These are phyloP conservation scores for Tachystola acroxantha DNA, from an alignment of 2,888 invertebrate species.

Conservation along the genomic window DNA sequence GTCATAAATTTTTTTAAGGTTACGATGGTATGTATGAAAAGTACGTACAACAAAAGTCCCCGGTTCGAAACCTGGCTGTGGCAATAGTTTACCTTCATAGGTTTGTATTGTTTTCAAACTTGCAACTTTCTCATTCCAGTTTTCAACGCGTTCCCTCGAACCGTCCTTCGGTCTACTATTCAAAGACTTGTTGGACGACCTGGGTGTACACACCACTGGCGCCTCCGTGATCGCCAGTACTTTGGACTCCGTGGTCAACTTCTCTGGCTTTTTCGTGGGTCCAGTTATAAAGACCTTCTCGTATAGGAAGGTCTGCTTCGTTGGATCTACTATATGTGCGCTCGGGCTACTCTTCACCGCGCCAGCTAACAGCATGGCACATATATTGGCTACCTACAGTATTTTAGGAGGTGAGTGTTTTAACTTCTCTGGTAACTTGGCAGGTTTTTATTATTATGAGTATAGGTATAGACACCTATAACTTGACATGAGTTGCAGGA, in stretches of 20 bases:
- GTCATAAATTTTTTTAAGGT: too few species aligned
- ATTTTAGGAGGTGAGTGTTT: slow-evolving; percentile 82
- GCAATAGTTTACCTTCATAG: too few species aligned
- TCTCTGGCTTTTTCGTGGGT: slow-evolving; percentile 87
- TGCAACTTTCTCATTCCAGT: slow-evolving; percentile 67
- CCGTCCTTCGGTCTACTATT: slow-evolving; percentile 90
- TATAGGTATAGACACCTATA: too few species aligned
- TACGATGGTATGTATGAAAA: too few species aligned
- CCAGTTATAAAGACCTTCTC: slow-evolving; percentile 87
- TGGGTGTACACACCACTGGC: slow-evolving; percentile 86
- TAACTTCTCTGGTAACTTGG: too few species aligned
- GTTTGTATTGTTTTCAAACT: background rate
- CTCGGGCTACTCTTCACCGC: slow-evolving; percentile 83
- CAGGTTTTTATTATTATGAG: too few species aligned
- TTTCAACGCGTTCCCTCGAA: slow-evolving; percentile 88
- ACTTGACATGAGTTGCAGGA: too few species aligned
- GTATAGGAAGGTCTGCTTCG: slow-evolving; percentile 83
- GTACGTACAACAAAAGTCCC: too few species aligned
- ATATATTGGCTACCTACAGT: slow-evolving; percentile 85
- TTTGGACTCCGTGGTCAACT: slow-evolving; percentile 86
- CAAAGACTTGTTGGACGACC: slow-evolving; percentile 82
- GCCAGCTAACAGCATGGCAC: slow-evolving; percentile 83
- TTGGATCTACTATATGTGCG: slow-evolving; percentile 82
- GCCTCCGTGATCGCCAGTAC: slow-evolving; percentile 87
- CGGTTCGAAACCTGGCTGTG: too few species aligned